These are phyloP conservation scores for Cairina moschata DNA, from an alignment of 2,113 vertebrate species.

Conservation along the genomic window DNA sequence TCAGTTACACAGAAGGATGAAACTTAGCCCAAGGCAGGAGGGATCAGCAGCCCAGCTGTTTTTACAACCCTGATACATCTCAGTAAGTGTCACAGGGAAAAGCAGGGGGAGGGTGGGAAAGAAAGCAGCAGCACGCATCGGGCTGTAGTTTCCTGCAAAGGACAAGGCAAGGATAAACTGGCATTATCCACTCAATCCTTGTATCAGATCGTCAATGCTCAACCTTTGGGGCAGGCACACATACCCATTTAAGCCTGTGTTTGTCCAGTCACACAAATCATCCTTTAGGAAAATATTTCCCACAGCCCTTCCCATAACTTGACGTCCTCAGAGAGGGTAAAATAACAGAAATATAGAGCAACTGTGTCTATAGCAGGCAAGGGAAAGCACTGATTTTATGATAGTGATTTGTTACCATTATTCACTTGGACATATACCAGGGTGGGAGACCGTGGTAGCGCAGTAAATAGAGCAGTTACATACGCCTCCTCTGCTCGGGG, in stretches of 20 bases:
- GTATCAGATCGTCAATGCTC: neutral
- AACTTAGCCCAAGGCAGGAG: neutral
- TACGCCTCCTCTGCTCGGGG: neutral
- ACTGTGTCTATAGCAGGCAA: neutral
- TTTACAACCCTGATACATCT: neutral
- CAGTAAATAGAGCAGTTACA: slow-evolving; percentile 13
- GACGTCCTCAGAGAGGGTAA: slow-evolving; percentile 47
- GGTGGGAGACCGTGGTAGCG: slow-evolving; percentile 29
- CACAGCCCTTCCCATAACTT: slow-evolving; percentile 59
- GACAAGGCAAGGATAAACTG: slow-evolving; percentile 47
- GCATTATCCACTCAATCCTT: slow-evolving; percentile 52
- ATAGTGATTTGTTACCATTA: slow-evolving; percentile 36
- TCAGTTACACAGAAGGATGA: neutral
- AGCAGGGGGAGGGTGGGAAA: slow-evolving; percentile 59
- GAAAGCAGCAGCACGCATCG: neutral
- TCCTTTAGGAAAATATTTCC: slow-evolving; percentile 62
- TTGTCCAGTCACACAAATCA: slow-evolving; percentile 60
- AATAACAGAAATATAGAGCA: slow-evolving; percentile 33
- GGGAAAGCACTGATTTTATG: slow-evolving; percentile 35
- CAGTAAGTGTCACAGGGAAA: neutral
- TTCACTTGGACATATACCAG: slow-evolving; percentile 35
- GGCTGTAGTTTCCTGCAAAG: slow-evolving; percentile 14
- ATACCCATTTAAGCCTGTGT: slow-evolving; percentile 52
- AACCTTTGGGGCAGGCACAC: slow-evolving; percentile 54
- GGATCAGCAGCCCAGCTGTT: neutral